Conservation (phyloP, 2,888 invertebrate species). For the Omphaloscelis lunosa region DNA sequence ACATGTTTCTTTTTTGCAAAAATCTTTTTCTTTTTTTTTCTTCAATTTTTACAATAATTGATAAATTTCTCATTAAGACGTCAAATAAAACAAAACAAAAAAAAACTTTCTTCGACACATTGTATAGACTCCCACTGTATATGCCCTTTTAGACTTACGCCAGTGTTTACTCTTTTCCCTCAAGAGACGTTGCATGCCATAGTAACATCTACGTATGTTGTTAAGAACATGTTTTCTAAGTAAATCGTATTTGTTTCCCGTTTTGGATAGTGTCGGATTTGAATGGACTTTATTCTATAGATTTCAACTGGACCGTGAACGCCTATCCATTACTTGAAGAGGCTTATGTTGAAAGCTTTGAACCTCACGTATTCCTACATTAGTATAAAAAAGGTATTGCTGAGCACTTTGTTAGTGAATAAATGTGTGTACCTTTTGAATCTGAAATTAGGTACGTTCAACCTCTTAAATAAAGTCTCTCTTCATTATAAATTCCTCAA, state of each 20-base stretch:
- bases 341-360: conserved; percentile 46
- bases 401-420: neutral
- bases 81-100: too few species aligned
- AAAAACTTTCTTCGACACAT: too few species aligned
- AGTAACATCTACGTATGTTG: conserved; percentile 43
- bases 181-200: conserved; percentile 44
- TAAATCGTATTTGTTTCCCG: conserved; percentile 57
- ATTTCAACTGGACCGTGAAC: conserved; percentile 54
- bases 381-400: neutral
- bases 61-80: too few species aligned
- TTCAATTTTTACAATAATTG: too few species aligned
- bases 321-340: conserved; percentile 46
- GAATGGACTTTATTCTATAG: conserved; percentile 56
- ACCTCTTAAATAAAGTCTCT: neutral
- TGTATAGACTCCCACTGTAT: too few species aligned
- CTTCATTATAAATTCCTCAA: neutral
- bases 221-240: conserved; percentile 54
- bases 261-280: conserved; percentile 57
- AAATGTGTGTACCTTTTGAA: neutral
- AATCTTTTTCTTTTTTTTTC: too few species aligned
- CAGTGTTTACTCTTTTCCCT: conserved; percentile 17
- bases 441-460: neutral
- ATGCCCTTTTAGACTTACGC: neutral
- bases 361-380: conserved; percentile 21
- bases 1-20: too few species aligned